A percentile compares a stretch with the other conserved stretches of the same genome.
These are phyloP conservation scores for Porites rus DNA, from an alignment of 92 coral and sea anemone species.

Conservation along the genomic window DNA sequence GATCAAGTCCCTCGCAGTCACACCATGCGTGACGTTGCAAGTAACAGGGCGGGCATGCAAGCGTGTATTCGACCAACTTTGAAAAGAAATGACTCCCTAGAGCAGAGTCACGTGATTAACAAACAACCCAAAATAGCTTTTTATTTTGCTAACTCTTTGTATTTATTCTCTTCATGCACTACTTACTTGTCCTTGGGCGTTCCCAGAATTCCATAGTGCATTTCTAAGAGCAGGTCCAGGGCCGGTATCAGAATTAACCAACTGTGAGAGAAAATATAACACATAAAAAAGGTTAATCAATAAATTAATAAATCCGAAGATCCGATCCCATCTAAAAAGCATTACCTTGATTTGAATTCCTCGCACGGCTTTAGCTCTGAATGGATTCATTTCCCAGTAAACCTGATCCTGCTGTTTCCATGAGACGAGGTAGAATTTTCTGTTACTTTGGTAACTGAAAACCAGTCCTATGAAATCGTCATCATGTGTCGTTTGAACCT, in stretches of 20 bases:
- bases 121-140: no score
- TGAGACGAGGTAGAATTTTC: conserved; percentile 79
- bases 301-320: no score
- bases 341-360: conserved; percentile 85
- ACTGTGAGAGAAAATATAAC: conserved; percentile 33
- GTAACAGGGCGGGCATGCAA: not conserved
- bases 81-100: no score
- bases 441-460: conserved; percentile 87
- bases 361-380: conserved; percentile 70
- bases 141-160: not conserved
- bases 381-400: conserved; percentile 86
- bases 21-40: not conserved
- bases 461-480: conserved; percentile 86
- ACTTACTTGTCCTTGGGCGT: conserved; percentile 64
- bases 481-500: conserved; percentile 68
- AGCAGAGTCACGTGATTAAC: no score
- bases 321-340: no score
- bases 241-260: conserved; percentile 73
- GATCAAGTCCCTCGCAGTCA: not conserved
- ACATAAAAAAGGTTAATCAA: not conserved
- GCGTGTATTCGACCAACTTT: not conserved
- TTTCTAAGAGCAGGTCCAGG: conserved; percentile 77
- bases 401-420: conserved; percentile 86
- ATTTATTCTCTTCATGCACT: not conserved
- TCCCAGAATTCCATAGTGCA: conserved; percentile 87